phyloP scores from a whole-genome alignment of 2,888 invertebrate genomes.

The Pantelozetes paolii region DNA sequence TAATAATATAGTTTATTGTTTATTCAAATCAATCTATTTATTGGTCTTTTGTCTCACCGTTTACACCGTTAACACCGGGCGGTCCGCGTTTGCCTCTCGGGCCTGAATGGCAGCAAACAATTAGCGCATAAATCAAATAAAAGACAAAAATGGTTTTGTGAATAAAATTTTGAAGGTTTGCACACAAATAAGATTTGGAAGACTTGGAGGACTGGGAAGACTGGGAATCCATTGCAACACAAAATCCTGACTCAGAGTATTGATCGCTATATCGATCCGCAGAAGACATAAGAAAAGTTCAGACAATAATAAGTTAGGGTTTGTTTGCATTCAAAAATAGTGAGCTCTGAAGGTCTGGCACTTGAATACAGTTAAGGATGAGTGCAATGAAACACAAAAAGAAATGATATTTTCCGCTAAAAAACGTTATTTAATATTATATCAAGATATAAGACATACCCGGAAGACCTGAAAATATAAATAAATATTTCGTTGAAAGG shows the following conservation, averaged over 20 bases:
- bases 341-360: not conserved
- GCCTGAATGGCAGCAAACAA: conserved; percentile 14
- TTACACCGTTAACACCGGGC: conserved; percentile 38
- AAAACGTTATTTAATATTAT: too few species aligned
- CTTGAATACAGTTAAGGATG: not conserved
- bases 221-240: conserved; percentile 28
- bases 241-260: conserved; percentile 24
- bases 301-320: not conserved
- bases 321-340: conserved; percentile 10
- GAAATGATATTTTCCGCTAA: not conserved
- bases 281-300: not conserved
- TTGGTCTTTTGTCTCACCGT: conserved; percentile 14
- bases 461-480: conserved; percentile 4
- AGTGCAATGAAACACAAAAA: not conserved
- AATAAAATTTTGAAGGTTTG: conserved; percentile 1
- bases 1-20: not conserved
- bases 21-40: not conserved
- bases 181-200: conserved; percentile 28
- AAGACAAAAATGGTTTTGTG: not conserved
- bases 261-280: conserved; percentile 28
- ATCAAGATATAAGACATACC: not conserved
- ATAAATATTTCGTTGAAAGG: not conserved
- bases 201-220: conserved; percentile 15
- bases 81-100: conserved; percentile 37
- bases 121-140: not conserved